A percentile compares a stretch with the other conserved stretches of the same genome.
Conservation (phyloP, 2,113 vertebrate species). For the Pantherophis guttatus region DNA sequence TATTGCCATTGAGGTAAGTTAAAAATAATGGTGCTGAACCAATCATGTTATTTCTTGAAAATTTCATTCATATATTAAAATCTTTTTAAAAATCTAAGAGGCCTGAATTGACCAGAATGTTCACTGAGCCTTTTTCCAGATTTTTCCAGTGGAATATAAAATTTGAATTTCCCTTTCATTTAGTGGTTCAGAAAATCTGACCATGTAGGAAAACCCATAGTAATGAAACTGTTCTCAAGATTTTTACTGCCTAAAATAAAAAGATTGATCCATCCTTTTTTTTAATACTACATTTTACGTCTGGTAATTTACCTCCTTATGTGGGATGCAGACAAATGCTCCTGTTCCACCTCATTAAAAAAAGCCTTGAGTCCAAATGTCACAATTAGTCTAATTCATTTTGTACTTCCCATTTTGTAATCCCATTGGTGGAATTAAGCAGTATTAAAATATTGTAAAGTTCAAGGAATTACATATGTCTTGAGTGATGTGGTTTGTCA, state of each 20-base stretch:
- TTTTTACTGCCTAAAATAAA: not conserved
- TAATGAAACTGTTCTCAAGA: not conserved
- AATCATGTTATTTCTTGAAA: not conserved
- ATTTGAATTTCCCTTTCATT: not conserved
- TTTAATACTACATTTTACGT: not conserved
- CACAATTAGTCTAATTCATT: not conserved
- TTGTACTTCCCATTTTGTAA: not conserved
- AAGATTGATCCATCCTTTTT: not conserved
- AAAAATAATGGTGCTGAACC: not conserved
- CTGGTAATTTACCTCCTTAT: not conserved
- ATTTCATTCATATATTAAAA: not conserved
- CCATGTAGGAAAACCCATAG: not conserved
- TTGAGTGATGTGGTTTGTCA: not conserved
- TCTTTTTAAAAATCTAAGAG: not conserved
- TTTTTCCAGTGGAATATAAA: not conserved
- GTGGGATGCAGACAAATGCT: not conserved
- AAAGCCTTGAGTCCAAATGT: not conserved
- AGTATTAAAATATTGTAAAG: not conserved
- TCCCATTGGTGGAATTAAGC: not conserved
- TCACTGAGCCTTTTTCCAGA: not conserved
- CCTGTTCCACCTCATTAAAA: not conserved
- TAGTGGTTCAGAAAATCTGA: not conserved
- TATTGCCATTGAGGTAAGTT: not conserved
- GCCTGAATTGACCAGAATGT: not conserved
- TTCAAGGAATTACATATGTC: not conserved